Evolutionary conservation across 1,140 invertebrate species (phyloP), one percentile per base, ranked within the genome.

Genomic region (Lethrus apterus): DNA sequence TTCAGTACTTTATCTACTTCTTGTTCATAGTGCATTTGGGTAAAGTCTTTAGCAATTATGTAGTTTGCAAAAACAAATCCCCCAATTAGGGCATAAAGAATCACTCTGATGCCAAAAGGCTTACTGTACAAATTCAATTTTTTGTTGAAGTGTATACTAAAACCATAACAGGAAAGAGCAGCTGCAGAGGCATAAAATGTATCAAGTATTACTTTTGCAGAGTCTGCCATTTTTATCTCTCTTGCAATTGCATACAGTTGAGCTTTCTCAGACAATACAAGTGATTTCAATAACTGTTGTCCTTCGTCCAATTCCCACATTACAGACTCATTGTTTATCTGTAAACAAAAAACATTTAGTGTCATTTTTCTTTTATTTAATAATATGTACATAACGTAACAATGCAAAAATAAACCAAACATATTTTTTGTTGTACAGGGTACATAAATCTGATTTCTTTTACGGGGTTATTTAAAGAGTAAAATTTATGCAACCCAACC

Each of bases 211-310:
- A 79, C 54, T 51, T 78, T 71, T 34, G 72, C 60, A 5, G 75
- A 76, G 40, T 78, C 65, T 8, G 71, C 62, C 59, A 74, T 70
- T 40, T 79, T 59, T 31, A 90, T 73, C 69, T 88, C 78, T 46
- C 79, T 72, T 40, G 83, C 85, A 15, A 90, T 78, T 8, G 78
- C 85, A 71, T 86, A 90, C 44, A 84, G 74, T 59, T 87, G 76
- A 3, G 84, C 84, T 32, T 84, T 76, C 31, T 86, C 79, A 7
- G 81, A 79, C 2, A 90, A 55, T 1, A 86, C 59, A 10, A 89
- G 53, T 1, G 84, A 75, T 2, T 83, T 60, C 20, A 79, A 57
- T 10, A 90, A 68, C 26, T 74, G 55, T 51, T 74, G 64, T 0
- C 80, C 83, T 33, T 69, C 68, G 42, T 76, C 70, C 1, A 75